phyloP scores from a whole-genome alignment of 2,888 invertebrate species.

The Nebria brevicollis region DNA sequence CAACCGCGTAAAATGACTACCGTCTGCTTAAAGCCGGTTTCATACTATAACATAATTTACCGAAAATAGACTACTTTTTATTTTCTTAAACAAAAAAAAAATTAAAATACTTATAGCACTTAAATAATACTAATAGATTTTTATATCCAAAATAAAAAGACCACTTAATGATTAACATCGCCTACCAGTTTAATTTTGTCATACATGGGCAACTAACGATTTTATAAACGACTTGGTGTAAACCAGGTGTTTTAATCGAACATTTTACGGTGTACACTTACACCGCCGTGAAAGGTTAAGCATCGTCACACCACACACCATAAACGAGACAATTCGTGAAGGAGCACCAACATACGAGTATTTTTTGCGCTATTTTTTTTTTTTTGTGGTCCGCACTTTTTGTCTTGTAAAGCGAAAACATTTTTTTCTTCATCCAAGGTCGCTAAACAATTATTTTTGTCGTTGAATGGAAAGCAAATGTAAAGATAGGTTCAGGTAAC shows the following conservation, averaged over 20 bases:
- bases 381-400: background rate
- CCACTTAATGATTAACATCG: background rate
- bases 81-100: too few species aligned
- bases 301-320: background rate
- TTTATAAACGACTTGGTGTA: background rate
- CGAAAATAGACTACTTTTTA: too few species aligned
- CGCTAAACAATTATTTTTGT: background rate
- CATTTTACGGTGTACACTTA: background rate
- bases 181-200: background rate
- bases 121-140: background rate
- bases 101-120: too few species aligned
- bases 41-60: too few species aligned
- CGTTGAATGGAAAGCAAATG: background rate
- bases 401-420: background rate
- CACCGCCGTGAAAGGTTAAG: background rate
- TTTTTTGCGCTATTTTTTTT: background rate
- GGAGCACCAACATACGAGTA: background rate
- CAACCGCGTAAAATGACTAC: too few species aligned
- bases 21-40: too few species aligned
- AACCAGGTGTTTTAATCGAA: slow-evolving; percentile 1
- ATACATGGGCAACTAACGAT: background rate
- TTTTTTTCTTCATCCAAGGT: background rate
- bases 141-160: background rate
- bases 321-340: background rate
- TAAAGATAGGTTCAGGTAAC: slow-evolving; percentile 1